Evolutionary conservation across 2,888 invertebrate species (phyloP).

Genomic region (Rhagium mordax): DNA sequence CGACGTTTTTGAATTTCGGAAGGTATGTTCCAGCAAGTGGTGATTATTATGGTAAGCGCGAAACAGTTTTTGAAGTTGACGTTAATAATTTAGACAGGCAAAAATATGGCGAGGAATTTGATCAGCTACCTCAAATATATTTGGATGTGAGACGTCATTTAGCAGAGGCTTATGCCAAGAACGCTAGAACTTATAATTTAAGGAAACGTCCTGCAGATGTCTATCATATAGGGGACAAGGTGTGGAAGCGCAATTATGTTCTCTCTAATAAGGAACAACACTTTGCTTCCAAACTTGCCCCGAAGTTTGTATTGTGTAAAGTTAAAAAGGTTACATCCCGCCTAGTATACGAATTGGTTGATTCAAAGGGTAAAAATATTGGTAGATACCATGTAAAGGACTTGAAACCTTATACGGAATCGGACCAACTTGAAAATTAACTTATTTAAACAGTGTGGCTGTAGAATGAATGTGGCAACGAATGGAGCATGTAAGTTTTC

Average conservation of each 20-base stretch:
- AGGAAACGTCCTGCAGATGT: conserved; percentile 19
- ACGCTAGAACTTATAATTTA: conserved; percentile 20
- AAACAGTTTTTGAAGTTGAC: conserved; percentile 13
- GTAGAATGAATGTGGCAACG: conserved; percentile 8
- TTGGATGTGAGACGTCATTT: too few species aligned
- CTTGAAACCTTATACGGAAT: conserved; percentile 19
- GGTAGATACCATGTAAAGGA: conserved; percentile 34
- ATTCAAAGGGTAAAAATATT: conserved; percentile 14
- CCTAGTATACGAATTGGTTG: conserved; percentile 24
- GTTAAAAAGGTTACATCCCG: conserved; percentile 31
- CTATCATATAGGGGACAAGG: conserved; percentile 32
- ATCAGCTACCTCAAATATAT: conserved; percentile 12
- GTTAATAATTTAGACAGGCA: neutral
- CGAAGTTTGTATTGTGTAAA: conserved; percentile 27
- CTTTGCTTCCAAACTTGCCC: conserved; percentile 34
- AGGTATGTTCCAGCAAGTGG: conserved; percentile 36
- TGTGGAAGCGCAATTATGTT: conserved; percentile 26
- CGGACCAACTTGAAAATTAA: neutral
- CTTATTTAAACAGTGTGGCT: neutral
- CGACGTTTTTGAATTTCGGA: conserved; percentile 43
- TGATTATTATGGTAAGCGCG: conserved; percentile 34
- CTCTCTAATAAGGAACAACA: conserved; percentile 26
- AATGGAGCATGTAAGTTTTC: neutral
- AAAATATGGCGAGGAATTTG: conserved; percentile 24
- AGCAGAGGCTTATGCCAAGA: neutral